Evolutionary conservation across 1,140 invertebrate genomes (phyloP).

Genomic region (Theocolax elegans): DNA sequence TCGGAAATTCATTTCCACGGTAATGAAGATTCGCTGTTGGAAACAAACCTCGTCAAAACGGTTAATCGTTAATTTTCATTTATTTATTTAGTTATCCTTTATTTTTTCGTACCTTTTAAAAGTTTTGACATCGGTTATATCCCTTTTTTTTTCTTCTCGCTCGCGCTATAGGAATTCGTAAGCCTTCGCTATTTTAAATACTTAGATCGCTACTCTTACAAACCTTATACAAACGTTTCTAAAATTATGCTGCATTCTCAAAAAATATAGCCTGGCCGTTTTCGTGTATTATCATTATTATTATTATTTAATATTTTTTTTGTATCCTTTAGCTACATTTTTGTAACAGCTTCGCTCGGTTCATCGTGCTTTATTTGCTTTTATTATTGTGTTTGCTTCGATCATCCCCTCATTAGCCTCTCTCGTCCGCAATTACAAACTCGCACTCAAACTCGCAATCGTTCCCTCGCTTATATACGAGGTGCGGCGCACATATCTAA

Average conservation of each 20-base stretch:
- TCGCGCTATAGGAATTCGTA: constrained; percentile 47
- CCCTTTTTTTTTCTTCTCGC: too few species aligned
- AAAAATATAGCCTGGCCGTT: constrained; percentile 65
- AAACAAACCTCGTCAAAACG: too few species aligned
- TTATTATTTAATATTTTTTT: constrained; percentile 33
- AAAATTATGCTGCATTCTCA: constrained; percentile 66
- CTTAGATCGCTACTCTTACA: constrained; percentile 61
- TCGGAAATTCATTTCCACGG: too few species aligned
- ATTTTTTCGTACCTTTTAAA: not conserved
- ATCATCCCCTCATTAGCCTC: constrained; percentile 2
- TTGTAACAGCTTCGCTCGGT: not conserved
- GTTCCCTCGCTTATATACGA: constrained; percentile 8
- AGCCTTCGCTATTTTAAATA: constrained; percentile 52
- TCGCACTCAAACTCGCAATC: not conserved
- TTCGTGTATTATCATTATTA: constrained; percentile 43
- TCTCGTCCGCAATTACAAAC: not conserved
- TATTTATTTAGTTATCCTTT: too few species aligned
- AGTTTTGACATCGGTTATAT: constrained; percentile 41
- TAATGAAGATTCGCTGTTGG: too few species aligned
- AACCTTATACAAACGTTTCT: constrained; percentile 64
- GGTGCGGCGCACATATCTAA: constrained; percentile 33
- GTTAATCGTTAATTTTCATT: too few species aligned
- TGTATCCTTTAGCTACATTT: constrained; percentile 25
- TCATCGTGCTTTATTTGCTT: constrained; percentile 37
- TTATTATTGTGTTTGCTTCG: constrained; percentile 24